These are phyloP conservation scores for Pseudorhombus dupliciocellatus DNA, from an alignment of 2,113 vertebrate genomes.

Conservation along the genomic window DNA sequence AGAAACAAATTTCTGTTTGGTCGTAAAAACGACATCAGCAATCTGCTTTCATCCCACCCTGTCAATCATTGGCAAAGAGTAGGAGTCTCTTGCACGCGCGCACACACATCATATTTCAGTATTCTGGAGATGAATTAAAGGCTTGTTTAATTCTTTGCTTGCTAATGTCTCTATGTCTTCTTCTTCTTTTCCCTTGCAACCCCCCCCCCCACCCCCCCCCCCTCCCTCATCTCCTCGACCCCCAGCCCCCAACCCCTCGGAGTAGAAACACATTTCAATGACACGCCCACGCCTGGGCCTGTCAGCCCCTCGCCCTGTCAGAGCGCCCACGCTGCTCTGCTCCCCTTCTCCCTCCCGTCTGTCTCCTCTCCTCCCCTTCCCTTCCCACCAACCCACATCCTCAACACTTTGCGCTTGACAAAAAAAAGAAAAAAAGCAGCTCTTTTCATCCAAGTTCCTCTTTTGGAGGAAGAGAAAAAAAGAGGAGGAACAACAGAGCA, in stretches of 20 bases:
- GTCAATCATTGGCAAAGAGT: conserved; percentile 71
- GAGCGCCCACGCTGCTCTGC: conserved; percentile 72
- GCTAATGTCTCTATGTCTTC: conserved; percentile 5
- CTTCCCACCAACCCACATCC: conserved; percentile 72
- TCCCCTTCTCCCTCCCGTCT: conserved; percentile 61
- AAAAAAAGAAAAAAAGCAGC: conserved; percentile 56
- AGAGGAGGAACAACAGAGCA: conserved; percentile 52
- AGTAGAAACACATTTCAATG: conserved; percentile 81
- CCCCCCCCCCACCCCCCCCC: conserved; percentile 21
- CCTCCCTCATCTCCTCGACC: conserved; percentile 18
- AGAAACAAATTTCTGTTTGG: neutral
- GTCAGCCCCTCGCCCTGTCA: conserved; percentile 79
- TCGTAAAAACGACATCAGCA: conserved; percentile 50
- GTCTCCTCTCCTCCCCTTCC: conserved; percentile 51
- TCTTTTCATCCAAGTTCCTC: conserved; percentile 76
- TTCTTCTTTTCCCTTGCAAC: conserved; percentile 43
- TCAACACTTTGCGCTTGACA: conserved; percentile 66
- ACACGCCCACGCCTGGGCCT: conserved; percentile 79
- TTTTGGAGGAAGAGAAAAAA: conserved; percentile 48
- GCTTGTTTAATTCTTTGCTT: conserved; percentile 66
- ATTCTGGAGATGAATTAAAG: conserved; percentile 70
- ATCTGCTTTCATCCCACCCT: conserved; percentile 63
- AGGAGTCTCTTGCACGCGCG: conserved; percentile 39
- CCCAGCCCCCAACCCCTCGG: conserved; percentile 17
- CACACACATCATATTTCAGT: conserved; percentile 55